Conservation (phyloP, 2,113 vertebrate species). For the Eurypyga helias region DNA sequence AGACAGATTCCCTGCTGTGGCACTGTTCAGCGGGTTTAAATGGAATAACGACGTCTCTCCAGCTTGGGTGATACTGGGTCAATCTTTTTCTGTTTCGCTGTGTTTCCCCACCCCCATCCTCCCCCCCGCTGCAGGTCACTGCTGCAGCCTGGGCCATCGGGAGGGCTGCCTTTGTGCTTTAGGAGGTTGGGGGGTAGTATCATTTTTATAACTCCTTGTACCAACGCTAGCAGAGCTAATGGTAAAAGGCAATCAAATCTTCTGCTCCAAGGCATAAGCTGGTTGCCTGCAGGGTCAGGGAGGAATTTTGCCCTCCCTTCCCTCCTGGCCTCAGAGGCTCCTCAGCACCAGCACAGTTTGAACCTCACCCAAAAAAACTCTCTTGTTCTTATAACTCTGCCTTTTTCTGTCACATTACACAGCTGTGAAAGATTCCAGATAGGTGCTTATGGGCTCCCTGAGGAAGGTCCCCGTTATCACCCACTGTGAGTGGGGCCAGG, state of each 20-base stretch:
- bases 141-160: not conserved
- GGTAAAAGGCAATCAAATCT: slow-evolving; percentile 60
- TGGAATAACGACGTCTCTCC: slow-evolving; percentile 57
- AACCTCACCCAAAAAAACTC: not conserved
- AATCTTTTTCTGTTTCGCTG: slow-evolving; percentile 55
- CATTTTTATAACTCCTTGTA: slow-evolving; percentile 48
- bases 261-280: slow-evolving; percentile 50
- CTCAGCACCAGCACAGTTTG: not conserved
- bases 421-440: not conserved
- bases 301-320: not conserved
- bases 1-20: slow-evolving; percentile 73
- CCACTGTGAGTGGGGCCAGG: accelerated
- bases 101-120: not conserved
- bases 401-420: not conserved
- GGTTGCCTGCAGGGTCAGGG: slow-evolving; percentile 2
- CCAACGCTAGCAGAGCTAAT: slow-evolving; percentile 42
- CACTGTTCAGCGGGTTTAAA: slow-evolving; percentile 60
- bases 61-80: slow-evolving; percentile 66
- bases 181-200: not conserved
- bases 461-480: accelerated
- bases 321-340: not conserved
- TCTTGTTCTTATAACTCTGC: not conserved
- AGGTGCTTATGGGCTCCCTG: not conserved
- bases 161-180: not conserved
- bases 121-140: not conserved